A percentile compares a stretch with the other conserved stretches of the same genome.
Conservation (phyloP, 2,888 invertebrate genomes). For the Philaethria dido region DNA sequence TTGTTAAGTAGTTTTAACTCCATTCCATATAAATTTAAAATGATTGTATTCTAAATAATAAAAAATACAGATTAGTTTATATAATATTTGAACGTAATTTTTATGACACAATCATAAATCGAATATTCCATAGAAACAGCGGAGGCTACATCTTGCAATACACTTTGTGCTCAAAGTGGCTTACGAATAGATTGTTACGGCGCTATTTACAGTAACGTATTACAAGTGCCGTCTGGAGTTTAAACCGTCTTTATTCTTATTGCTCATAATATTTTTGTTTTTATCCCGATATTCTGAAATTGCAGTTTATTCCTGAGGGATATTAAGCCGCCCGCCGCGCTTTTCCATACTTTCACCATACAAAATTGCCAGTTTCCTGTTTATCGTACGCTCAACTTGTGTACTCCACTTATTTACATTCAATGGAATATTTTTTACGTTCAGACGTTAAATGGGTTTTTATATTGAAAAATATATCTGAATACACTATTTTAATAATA, state of each 20-base stretch:
- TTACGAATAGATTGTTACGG: slow-evolving; percentile 58
- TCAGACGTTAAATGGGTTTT: neutral
- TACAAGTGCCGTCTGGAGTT: slow-evolving; percentile 60
- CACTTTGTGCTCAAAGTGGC: slow-evolving; percentile 50
- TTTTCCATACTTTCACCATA: slow-evolving; percentile 57
- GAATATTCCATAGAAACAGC: slow-evolving; percentile 1
- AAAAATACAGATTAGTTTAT: no score
- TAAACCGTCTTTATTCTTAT: slow-evolving; percentile 60
- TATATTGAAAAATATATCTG: slow-evolving; percentile 51
- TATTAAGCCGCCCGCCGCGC: slow-evolving; percentile 70
- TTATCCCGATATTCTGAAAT: slow-evolving; percentile 70
- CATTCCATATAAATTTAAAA: no score
- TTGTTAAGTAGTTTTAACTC: no score
- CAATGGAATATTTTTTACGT: slow-evolving; percentile 10
- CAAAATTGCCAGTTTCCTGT: slow-evolving; percentile 67
- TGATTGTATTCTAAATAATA: no score
- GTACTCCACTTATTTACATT: slow-evolving; percentile 32
- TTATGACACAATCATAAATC: neutral
- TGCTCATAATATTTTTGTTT: slow-evolving; percentile 70
- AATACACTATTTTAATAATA: neutral
- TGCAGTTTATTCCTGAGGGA: slow-evolving; percentile 75
- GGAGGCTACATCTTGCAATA: slow-evolving; percentile 48
- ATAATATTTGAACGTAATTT: neutral
- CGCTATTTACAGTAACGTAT: slow-evolving; percentile 60
- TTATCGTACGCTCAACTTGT: slow-evolving; percentile 57